Conservation (phyloP, 2,888 invertebrate genomes). For the Polyommatus iphigenia region DNA sequence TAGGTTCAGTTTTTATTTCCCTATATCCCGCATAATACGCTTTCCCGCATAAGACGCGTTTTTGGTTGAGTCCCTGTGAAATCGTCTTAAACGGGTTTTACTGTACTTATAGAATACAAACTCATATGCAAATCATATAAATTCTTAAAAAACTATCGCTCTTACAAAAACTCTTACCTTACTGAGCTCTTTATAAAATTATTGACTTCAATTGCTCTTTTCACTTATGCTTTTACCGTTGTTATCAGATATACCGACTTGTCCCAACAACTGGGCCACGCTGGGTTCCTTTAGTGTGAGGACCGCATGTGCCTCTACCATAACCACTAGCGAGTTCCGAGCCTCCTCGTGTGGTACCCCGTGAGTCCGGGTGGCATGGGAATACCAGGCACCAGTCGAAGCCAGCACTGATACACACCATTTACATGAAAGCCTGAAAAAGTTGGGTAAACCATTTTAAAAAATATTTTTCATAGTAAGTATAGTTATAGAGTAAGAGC, state of each 20-base stretch:
- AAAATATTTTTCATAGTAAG: no score
- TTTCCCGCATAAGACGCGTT: no score
- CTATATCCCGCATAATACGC: no score
- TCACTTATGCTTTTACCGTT: constrained; percentile 46
- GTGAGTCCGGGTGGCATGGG: constrained; percentile 79
- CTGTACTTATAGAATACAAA: neutral
- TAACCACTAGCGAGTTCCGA: constrained; percentile 80
- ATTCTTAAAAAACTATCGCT: neutral
- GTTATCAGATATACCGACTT: constrained; percentile 58
- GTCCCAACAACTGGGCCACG: constrained; percentile 68
- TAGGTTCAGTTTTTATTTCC: no score
- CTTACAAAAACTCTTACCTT: neutral
- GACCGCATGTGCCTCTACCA: constrained; percentile 83
- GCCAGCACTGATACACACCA: constrained; percentile 76
- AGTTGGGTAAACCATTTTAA: neutral
- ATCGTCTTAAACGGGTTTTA: no score
- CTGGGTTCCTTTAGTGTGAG: constrained; percentile 73
- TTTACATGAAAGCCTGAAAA: constrained; percentile 74
- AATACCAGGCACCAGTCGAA: constrained; percentile 81
- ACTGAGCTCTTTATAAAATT: constrained; percentile 30
- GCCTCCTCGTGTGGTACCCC: constrained; percentile 80
- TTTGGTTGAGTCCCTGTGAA: no score
- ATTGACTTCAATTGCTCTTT: constrained; percentile 47
- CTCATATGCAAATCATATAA: neutral
- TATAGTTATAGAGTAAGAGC: no score